These are phyloP conservation scores for Celastrina argiolus DNA, from an alignment of 2,888 invertebrate genomes.

Conservation along the genomic window DNA sequence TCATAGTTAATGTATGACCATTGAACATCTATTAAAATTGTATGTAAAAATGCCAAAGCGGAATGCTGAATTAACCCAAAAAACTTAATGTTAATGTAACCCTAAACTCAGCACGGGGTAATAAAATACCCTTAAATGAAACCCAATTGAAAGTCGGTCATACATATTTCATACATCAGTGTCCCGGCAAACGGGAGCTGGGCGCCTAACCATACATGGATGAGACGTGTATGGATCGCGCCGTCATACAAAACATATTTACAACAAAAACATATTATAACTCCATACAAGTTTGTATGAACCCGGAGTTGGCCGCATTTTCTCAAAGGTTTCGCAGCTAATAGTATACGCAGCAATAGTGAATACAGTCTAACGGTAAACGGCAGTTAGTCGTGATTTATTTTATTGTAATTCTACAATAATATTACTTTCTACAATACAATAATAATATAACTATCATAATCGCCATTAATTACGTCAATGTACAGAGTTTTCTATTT, in stretches of 20 bases:
- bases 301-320: constrained; percentile 2
- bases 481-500: no score
- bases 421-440: no score
- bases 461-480: no score
- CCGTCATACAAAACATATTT: not conserved
- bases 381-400: not conserved
- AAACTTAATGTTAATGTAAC: not conserved
- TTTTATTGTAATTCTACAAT: no score
- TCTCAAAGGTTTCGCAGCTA: not conserved
- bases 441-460: no score
- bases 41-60: not conserved
- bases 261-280: constrained; percentile 13
- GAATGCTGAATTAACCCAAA: not conserved
- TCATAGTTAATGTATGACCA: no score
- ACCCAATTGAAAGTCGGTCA: not conserved
- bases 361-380: not conserved
- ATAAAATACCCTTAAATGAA: not conserved
- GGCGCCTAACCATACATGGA: constrained; percentile 9
- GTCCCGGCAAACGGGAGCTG: constrained; percentile 3
- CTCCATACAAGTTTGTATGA: constrained; percentile 7
- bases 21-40: not conserved
- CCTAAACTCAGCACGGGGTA: not conserved
- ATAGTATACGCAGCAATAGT: no score
- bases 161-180: not conserved
- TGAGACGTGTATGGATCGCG: not conserved